A percentile compares a stretch with the other conserved stretches of the same genome.
Evolutionary conservation across 2,888 invertebrate genomes (phyloP).

Genomic region (Nomada flava): DNA sequence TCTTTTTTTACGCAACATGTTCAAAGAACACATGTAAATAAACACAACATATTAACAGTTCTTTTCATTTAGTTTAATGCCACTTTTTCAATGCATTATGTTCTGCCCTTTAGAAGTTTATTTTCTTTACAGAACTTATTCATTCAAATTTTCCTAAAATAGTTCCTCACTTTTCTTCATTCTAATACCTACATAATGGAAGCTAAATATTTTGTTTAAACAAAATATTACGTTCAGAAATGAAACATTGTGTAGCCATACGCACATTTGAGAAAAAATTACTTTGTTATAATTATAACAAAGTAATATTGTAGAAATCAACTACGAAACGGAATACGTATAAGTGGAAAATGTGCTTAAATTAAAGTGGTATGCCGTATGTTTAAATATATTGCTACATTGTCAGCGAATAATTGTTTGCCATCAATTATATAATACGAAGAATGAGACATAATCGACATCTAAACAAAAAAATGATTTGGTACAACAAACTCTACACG

Average conservation of each 20-base stretch:
- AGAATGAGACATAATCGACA: constrained; percentile 8
- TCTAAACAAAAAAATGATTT: constrained; percentile 4
- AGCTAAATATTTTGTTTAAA: background rate
- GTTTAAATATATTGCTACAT: constrained; percentile 27
- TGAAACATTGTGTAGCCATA: constrained; percentile 12
- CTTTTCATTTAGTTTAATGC: constrained; percentile 28
- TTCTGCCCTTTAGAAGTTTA: background rate
- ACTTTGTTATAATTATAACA: background rate
- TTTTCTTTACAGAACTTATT: constrained; percentile 14
- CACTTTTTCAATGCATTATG: background rate
- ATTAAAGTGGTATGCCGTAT: constrained; percentile 24
- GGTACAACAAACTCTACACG: constrained; percentile 37
- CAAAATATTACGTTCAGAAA: constrained; percentile 19
- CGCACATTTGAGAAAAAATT: constrained; percentile 18
- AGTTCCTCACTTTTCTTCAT: constrained; percentile 4
- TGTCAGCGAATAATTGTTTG: constrained; percentile 11
- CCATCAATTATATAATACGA: constrained; percentile 18
- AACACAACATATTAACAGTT: constrained; percentile 8
- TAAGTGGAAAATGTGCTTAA: constrained; percentile 27
- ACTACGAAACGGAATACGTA: constrained; percentile 10
- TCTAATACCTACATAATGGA: constrained; percentile 16
- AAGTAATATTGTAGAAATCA: constrained; percentile 21
- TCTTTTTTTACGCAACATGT: constrained; percentile 12
- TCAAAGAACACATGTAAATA: constrained; percentile 43
- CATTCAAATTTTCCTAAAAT: constrained; percentile 16